Conservation (phyloP, 2,888 invertebrate genomes). For the Caenorhabditis sp. region DNA sequence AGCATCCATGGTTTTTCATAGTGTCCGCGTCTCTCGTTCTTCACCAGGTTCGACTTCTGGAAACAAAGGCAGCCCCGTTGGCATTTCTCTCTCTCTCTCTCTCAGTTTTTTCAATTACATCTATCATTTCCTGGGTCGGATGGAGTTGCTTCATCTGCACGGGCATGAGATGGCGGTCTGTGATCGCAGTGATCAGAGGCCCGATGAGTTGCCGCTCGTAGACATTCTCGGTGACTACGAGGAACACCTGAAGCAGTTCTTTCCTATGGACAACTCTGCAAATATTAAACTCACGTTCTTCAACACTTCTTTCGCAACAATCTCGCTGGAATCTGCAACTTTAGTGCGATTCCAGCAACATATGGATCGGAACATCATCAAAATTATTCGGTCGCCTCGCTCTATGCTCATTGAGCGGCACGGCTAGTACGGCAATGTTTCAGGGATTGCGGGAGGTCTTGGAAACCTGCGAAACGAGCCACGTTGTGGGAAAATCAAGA, state of each 20-base stretch:
- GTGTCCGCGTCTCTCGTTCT: slow-evolving; percentile 38
- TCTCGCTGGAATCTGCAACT: slow-evolving; percentile 38
- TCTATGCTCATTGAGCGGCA: slow-evolving; percentile 54
- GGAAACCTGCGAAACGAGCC: background rate
- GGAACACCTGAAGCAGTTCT: slow-evolving; percentile 50
- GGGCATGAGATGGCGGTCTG: slow-evolving; percentile 32
- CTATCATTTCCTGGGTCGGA: slow-evolving; percentile 50
- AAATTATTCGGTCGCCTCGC: slow-evolving; percentile 56
- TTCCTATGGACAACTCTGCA: no score
- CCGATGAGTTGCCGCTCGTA: slow-evolving; percentile 37
- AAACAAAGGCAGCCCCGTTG: slow-evolving; percentile 39
- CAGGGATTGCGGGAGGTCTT: no score
- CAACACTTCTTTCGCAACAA: slow-evolving; percentile 19
- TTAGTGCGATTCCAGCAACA: slow-evolving; percentile 35
- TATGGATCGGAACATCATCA: slow-evolving; percentile 51
- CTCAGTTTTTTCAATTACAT: slow-evolving; percentile 44
- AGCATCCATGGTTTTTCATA: slow-evolving; percentile 33
- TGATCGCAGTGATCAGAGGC: slow-evolving; percentile 38
- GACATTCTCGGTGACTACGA: slow-evolving; percentile 38
- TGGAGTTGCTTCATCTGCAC: slow-evolving; percentile 40
- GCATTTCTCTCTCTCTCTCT: background rate
- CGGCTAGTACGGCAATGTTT: background rate
- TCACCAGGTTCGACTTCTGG: slow-evolving; percentile 47
- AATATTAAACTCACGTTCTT: slow-evolving; percentile 43
- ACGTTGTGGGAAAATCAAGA: slow-evolving; percentile 1